Evolutionary conservation across 1,140 invertebrate genomes (phyloP), one percentile per base, ranked within the genome.

Genomic region (Micrasema minimum): DNA sequence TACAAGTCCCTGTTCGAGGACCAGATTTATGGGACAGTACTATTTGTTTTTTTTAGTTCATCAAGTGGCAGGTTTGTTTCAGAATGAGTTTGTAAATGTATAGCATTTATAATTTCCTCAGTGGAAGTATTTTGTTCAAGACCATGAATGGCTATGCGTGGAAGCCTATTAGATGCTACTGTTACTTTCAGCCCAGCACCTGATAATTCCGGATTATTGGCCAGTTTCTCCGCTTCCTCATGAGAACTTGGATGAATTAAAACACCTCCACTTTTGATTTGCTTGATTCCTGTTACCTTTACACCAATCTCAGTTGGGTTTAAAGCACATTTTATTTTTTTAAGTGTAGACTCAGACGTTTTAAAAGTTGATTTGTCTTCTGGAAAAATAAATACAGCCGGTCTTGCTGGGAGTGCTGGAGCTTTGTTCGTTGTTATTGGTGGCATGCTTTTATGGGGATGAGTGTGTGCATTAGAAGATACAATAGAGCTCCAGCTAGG

Each of bases 1-100:
- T 53, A 35, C 50, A 53, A 22, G 2, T 53, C 0, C 50, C 50
- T 12, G 50, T 31, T 4, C 50, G 20, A 5, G 23, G 50, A 22
- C 50, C 23, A 53, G 50, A 53, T 26, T 53, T 53, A n/a, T 53
- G 50, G 1, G 23, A 53, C 12, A n/a, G 26, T 26, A n/a, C n/a
- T 53, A 35, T 26, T 12, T n/a, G 20, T 4, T 3, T 26, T 53
- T n/a, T 53, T 53, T 11, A n/a, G 11, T 11, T 26, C 23, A 20
- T 26, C 22, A 9, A 53, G 50, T 12, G 50, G 23, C 3, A 53
- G 10, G 11, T 20, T 20, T 10, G 50, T 53, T 2, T 31, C 22
- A 26, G 16, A 9, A 3, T 20, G 23, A 26, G 50, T 23, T 26
- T 53, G 50, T 1, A 23, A 23, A 14, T 53, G 12, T 11, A 53